Evolutionary conservation across 2,797 vertebrate species (phyloP), one percentile per base, ranked within the genome.

Genomic region (Loriculus beryllinus): DNA sequence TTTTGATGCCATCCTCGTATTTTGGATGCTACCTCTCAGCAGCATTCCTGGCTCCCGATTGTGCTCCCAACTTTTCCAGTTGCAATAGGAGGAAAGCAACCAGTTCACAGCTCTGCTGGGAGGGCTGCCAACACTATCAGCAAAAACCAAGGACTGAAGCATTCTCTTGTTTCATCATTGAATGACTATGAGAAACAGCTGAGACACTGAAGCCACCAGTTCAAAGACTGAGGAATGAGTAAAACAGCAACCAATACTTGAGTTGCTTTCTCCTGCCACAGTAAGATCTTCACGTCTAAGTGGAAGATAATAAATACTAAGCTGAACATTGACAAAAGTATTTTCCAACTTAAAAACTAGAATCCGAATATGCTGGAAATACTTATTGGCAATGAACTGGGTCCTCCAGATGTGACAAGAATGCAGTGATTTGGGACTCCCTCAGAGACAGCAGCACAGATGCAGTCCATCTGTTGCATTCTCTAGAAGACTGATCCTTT

Each of bases 371-470:
- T 63, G 74, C 51, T 95, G 76, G 80, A 95, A 95, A 81, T 69
- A 96, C 90, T 88, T 92, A 84, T 4, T 93, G 90, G 94, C 95
- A 93, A 56, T 35, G 70, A 86, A 69, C 70, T 76, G 25, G 59
- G 63, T 76, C 40, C 28, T 94, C 91, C 95, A 95, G 93, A 96
- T 95, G 95, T 79, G 94, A 93, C 63, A 95, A 91, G 76, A 95
- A 95, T 67, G 91, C 93, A 93, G 77, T 59, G 90, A 88, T 91
- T 33, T 76, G 70, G 65, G 80, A 92, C 54, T 67, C 56, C 69
- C 92, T 91, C 59, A 43, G 85, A 84, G 54, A 90, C 45, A 90
- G 59, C 49, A 92, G 82, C 56, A 95, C 91, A 95, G 80, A 95
- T 88, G 90, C 43, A 81, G 47, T 51, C 85, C 95, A 95, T 90